These are phyloP conservation scores for Semnornis frantzii DNA, from an alignment of 2,113 vertebrate genomes.

Conservation along the genomic window DNA sequence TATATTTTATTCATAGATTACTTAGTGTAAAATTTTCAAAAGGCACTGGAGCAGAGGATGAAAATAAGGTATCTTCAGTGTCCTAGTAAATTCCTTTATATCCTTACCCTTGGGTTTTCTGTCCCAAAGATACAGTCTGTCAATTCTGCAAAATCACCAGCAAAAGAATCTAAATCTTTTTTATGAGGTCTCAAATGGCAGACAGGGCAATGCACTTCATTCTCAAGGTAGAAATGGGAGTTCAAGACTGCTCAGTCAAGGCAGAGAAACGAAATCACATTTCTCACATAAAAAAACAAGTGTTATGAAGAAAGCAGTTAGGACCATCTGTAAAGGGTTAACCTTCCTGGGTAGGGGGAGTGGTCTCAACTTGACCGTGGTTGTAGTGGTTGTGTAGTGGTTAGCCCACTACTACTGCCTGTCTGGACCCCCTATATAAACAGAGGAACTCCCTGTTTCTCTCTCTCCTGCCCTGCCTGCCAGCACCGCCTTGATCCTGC, in stretches of 20 bases:
- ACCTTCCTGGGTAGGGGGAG: too few relatives aligned
- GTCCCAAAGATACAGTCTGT: neutral
- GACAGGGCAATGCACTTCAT: neutral
- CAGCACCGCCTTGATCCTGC: too few relatives aligned
- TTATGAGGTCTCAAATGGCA: neutral
- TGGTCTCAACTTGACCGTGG: too few relatives aligned
- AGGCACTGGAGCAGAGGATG: neutral
- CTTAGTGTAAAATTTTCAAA: conserved; percentile 1
- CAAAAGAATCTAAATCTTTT: neutral
- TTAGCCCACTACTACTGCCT: too few relatives aligned
- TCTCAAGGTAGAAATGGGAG: neutral
- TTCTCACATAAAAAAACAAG: neutral
- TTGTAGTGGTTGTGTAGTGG: too few relatives aligned
- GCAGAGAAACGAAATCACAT: neutral
- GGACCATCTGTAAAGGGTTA: neutral
- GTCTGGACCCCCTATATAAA: too few relatives aligned
- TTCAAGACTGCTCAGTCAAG: neutral
- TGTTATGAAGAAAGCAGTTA: neutral
- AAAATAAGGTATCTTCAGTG: neutral
- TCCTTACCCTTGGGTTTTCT: neutral
- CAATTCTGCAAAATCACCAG: neutral
- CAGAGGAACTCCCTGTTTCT: too few relatives aligned
- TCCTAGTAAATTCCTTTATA: neutral
- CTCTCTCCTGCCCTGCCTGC: too few relatives aligned
- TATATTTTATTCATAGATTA: neutral